Evolutionary conservation across 2,113 vertebrate genomes (phyloP), one percentile per base, ranked within the genome.

Genomic region (Charina bottae): DNA sequence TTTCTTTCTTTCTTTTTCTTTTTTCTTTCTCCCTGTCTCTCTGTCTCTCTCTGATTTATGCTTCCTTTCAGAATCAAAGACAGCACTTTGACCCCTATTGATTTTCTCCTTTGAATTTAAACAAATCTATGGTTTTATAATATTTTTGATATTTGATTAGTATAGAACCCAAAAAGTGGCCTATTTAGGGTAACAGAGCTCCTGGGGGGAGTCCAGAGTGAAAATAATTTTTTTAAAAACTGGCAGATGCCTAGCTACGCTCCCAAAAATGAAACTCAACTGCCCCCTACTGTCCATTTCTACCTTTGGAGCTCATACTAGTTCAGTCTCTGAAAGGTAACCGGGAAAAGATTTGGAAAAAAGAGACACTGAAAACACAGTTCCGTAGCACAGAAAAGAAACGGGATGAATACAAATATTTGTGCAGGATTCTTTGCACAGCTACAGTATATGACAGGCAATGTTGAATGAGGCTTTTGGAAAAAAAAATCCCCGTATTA

Each of bases 71-170:
- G 4, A 95, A 55, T 24, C 12, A 24, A 83, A 92, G 64, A 23
- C 17, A 94, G 19, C 12, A 92, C 2, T 2, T 87, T 91, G 11
- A 26, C 58, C 83, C 37, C 93, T 94, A 6, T 3, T 90, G 0
- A 87, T 78, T 86, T 55, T 84, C 55, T 19, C 64, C 37, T 72
- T 58, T 87, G 21, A 17, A 78, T 55, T 85, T 59, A 64, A 42
- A 85, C 1, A 89, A 92, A 89, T 55, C 21, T 59, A 4, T 68
- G 59, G 0, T 90, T 53, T 89, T 89, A 37, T 37, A 89, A 89
- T 89, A 83, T 56, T 94, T 85, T 83, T 93, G 6, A 90, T 92
- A 33, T 33, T 55, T 93, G 26, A 53, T 92, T 91, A 90, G 49
- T 83, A 93, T 23, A 87, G 88, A 95, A 94, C 4, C 49, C 6